Percentiles rank a stretch among this genome's conserved stretches.
These are phyloP conservation scores for Elgaria multicarinata DNA, from an alignment of 2,113 vertebrate genomes.

Conservation along the genomic window DNA sequence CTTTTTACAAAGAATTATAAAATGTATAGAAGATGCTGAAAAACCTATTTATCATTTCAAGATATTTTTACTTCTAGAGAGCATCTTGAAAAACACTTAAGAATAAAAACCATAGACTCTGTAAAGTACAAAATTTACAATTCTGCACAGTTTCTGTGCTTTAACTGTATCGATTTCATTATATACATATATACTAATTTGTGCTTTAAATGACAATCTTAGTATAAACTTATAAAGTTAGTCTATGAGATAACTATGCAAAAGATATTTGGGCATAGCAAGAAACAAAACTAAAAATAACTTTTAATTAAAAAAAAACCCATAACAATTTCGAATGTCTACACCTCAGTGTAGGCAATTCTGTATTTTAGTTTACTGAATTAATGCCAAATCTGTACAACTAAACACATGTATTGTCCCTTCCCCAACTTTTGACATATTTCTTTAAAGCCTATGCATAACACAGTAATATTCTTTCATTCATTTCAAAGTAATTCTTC, in stretches of 20 bases:
- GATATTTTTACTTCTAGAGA: conserved; percentile 56
- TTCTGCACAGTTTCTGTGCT: conserved; percentile 67
- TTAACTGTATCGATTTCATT: conserved; percentile 61
- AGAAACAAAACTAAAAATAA: conserved; percentile 46
- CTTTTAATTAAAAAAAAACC: conserved; percentile 46
- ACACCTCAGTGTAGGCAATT: conserved; percentile 41
- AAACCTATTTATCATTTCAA: conserved; percentile 63
- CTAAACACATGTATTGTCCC: conserved; percentile 29
- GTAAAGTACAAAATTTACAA: conserved; percentile 74
- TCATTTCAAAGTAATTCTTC: conserved; percentile 25
- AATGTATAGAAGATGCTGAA: conserved; percentile 63
- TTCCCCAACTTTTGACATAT: conserved; percentile 5
- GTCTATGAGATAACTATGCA: conserved; percentile 63
- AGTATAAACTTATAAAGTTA: conserved; percentile 72
- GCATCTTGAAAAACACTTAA: conserved; percentile 69
- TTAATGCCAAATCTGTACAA: conserved; percentile 33
- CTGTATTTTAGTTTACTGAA: conserved; percentile 51
- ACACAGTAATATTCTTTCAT: neutral
- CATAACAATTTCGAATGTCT: conserved; percentile 29
- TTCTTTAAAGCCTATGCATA: conserved; percentile 16
- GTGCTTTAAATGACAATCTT: conserved; percentile 68
- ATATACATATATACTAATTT: conserved; percentile 72
- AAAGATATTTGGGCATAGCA: conserved; percentile 59
- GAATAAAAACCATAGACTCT: conserved; percentile 74
- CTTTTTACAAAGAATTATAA: conserved; percentile 67